These are phyloP conservation scores for Melanerpes formicivorus DNA, from an alignment of 2,113 vertebrate species.

Conservation along the genomic window DNA sequence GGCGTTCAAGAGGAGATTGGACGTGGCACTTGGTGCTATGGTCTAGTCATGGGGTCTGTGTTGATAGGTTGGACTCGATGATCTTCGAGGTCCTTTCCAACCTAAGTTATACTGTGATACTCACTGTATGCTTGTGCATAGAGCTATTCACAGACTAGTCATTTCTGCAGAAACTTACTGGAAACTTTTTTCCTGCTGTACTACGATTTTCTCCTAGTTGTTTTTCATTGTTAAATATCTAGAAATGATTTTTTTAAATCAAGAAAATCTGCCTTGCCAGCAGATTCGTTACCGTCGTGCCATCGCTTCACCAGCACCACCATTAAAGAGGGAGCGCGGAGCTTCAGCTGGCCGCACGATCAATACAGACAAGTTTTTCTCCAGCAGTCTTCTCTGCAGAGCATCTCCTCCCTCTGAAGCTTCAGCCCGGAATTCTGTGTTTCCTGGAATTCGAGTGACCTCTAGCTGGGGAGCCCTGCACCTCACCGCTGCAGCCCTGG, in stretches of 20 bases:
- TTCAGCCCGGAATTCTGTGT: not conserved
- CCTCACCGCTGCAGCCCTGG: not conserved
- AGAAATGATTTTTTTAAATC: not conserved
- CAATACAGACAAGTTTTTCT: not conserved
- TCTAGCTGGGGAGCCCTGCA: not conserved
- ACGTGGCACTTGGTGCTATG: too few species aligned
- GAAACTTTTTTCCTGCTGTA: not conserved
- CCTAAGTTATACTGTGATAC: too few species aligned
- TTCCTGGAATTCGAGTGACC: constrained; percentile 41
- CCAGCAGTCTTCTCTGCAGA: not conserved
- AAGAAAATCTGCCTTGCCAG: not conserved
- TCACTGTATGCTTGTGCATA: not conserved
- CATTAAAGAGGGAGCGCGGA: not conserved
- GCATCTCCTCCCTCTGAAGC: not conserved
- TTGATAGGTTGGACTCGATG: too few species aligned
- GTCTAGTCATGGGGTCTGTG: too few species aligned
- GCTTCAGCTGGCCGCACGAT: not conserved
- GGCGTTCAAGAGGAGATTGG: too few species aligned
- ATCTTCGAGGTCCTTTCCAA: too few species aligned
- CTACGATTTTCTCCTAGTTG: not conserved
- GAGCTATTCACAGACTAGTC: not conserved
- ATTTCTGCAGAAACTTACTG: not conserved
- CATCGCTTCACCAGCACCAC: not conserved
- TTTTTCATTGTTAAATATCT: not conserved
- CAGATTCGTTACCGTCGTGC: not conserved